Conservation (phyloP, 2,888 invertebrate genomes). For the Tetragonisca angustula region DNA sequence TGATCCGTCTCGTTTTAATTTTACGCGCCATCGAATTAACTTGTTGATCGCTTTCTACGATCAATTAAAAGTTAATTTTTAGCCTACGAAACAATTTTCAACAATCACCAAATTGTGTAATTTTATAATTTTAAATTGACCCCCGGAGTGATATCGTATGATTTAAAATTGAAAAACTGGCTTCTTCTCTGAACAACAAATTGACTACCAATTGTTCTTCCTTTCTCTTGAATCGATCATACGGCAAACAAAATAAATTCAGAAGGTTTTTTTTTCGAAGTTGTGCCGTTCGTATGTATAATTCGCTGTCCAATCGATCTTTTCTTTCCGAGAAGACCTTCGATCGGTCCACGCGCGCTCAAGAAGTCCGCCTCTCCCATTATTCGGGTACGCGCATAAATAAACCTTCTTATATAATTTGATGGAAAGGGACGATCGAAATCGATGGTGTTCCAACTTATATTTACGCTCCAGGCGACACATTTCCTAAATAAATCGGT, state of each 20-base stretch:
- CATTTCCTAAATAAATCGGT: constrained; percentile 6
- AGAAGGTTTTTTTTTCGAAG: not conserved
- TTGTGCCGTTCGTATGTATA: not conserved
- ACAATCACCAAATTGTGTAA: no score
- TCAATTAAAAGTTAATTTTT: not conserved
- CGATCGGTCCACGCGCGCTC: constrained; percentile 31
- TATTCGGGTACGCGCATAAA: constrained; percentile 30
- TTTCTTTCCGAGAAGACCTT: constrained; percentile 43
- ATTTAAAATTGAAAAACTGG: no score
- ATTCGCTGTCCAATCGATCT: not conserved
- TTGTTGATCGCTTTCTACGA: not conserved
- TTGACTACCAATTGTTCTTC: not conserved
- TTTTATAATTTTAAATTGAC: no score
- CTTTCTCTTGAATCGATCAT: not conserved
- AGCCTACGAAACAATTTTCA: no score
- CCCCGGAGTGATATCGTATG: no score
- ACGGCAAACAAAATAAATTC: not conserved
- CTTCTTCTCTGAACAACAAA: not conserved
- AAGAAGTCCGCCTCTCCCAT: constrained; percentile 5
- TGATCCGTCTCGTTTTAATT: constrained; percentile 38
- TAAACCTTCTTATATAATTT: constrained; percentile 12
- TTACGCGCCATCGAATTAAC: constrained; percentile 7
- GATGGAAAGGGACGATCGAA: constrained; percentile 16
- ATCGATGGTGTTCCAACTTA: not conserved
- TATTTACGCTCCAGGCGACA: not conserved